These are phyloP conservation scores for Ctena decussata DNA, from an alignment of 2,888 invertebrate genomes.

Conservation along the genomic window DNA sequence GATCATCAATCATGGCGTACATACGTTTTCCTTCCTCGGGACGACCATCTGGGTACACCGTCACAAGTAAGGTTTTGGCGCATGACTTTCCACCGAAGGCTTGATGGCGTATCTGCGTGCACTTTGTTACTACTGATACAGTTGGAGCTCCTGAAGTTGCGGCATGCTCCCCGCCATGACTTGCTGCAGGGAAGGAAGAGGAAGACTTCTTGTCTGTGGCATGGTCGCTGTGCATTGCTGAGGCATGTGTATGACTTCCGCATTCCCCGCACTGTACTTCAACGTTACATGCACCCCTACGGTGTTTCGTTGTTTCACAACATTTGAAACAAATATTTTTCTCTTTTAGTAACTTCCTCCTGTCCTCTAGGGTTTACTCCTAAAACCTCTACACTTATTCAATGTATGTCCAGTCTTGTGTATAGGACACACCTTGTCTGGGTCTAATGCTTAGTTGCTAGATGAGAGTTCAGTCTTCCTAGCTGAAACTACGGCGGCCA, in stretches of 20 bases:
- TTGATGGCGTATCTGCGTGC: slow-evolving; percentile 39
- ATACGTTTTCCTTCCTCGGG: not conserved
- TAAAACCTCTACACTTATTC: slow-evolving; percentile 31
- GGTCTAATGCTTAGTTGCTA: not conserved
- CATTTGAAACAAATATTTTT: slow-evolving; percentile 28
- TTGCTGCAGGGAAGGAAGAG: not conserved
- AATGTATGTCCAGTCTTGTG: slow-evolving; percentile 21
- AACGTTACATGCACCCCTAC: not conserved
- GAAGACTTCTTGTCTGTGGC: not conserved
- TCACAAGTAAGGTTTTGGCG: slow-evolving; percentile 42
- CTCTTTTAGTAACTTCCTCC: not conserved
- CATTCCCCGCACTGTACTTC: slow-evolving; percentile 13
- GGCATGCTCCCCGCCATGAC: slow-evolving; percentile 14
- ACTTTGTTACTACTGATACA: not conserved
- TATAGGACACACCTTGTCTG: not conserved
- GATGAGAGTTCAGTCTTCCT: slow-evolving; percentile 8
- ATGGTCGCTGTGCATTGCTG: slow-evolving; percentile 15
- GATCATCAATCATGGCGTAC: slow-evolving; percentile 50
- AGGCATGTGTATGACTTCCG: slow-evolving; percentile 12
- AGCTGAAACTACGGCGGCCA: not conserved
- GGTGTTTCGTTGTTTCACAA: slow-evolving; percentile 19
- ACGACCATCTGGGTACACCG: slow-evolving; percentile 10
- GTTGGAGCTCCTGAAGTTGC: not conserved
- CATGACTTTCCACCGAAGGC: slow-evolving; percentile 36
- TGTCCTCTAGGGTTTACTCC: slow-evolving; percentile 15